phyloP scores from a whole-genome alignment of 2,797 vertebrate species.

The Linurgus olivaceus region DNA sequence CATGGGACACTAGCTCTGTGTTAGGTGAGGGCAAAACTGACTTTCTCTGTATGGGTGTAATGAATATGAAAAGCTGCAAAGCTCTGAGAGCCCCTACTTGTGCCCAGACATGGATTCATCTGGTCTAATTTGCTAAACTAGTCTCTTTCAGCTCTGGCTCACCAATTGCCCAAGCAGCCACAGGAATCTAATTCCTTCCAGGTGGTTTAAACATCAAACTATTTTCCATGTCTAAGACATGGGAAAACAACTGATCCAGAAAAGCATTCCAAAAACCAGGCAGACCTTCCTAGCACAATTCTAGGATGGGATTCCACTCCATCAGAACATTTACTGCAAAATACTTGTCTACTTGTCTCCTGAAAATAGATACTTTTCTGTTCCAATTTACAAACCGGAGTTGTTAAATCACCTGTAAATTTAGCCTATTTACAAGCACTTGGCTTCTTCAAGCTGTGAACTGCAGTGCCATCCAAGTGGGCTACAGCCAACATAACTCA shows the following conservation, averaged over 20 bases:
- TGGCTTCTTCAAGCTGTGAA: constrained; percentile 53
- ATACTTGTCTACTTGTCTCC: not conserved
- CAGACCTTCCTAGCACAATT: not conserved
- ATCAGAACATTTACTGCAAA: not conserved
- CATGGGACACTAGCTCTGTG: not conserved
- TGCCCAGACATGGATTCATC: not conserved
- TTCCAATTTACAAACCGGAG: not conserved
- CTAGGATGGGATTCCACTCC: not conserved
- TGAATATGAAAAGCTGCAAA: not conserved
- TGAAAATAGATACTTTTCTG: not conserved
- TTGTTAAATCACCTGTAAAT: constrained; percentile 47
- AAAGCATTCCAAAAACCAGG: constrained; percentile 24
- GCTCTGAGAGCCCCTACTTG: not conserved
- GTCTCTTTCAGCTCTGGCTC: not conserved
- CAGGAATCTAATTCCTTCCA: constrained; percentile 40
- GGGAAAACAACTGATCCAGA: not conserved
- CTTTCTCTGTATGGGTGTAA: not conserved
- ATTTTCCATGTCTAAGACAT: not conserved
- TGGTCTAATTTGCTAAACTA: not conserved
- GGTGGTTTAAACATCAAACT: constrained; percentile 6
- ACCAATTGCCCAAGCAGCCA: not conserved
- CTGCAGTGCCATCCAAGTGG: constrained; percentile 31
- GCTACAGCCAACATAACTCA: constrained; percentile 22
- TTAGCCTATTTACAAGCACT: not conserved
- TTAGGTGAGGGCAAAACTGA: not conserved